phyloP scores from a whole-genome alignment of 2,113 vertebrate genomes.

The Seriola aureovittata region DNA sequence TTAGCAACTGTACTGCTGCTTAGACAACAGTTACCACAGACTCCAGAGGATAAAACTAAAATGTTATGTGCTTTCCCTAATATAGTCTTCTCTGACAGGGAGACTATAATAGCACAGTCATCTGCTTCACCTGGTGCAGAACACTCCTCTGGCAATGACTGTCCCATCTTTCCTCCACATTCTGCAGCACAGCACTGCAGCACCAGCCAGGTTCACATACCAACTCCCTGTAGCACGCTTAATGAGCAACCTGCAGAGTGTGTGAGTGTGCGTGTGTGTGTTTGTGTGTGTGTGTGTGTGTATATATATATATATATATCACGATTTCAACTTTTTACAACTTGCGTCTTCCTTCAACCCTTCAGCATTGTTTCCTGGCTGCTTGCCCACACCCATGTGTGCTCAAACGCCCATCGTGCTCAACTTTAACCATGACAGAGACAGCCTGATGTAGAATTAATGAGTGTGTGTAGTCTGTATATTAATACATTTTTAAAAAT shows the following conservation, averaged over 20 bases:
- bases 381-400: constrained; percentile 24
- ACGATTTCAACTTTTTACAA: constrained; percentile 35
- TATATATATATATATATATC: not conserved
- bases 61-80: constrained; percentile 24
- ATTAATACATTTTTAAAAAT: not conserved
- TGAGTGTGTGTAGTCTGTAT: not conserved
- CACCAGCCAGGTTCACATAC: constrained; percentile 36
- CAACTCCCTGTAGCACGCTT: constrained; percentile 51
- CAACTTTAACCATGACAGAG: not conserved
- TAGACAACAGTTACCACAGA: constrained; percentile 15
- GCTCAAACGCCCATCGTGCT: constrained; percentile 1
- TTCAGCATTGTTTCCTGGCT: constrained; percentile 37
- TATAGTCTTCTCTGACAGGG: constrained; percentile 51
- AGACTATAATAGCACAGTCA: constrained; percentile 60
- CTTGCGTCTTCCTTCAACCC: constrained; percentile 18
- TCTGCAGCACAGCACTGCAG: constrained; percentile 49
- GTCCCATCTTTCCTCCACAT: constrained; percentile 54
- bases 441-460: constrained; percentile 2
- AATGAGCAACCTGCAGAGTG: constrained; percentile 67
- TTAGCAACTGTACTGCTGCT: not conserved
- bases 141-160: constrained; percentile 56
- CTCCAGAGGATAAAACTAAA: constrained; percentile 19
- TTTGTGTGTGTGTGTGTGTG: constrained; percentile 1
- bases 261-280: not conserved
- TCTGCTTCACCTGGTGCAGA: constrained; percentile 50